These are phyloP conservation scores for Diachasmimorpha longicaudata DNA, from an alignment of 1,140 invertebrate genomes.

Conservation along the genomic window DNA sequence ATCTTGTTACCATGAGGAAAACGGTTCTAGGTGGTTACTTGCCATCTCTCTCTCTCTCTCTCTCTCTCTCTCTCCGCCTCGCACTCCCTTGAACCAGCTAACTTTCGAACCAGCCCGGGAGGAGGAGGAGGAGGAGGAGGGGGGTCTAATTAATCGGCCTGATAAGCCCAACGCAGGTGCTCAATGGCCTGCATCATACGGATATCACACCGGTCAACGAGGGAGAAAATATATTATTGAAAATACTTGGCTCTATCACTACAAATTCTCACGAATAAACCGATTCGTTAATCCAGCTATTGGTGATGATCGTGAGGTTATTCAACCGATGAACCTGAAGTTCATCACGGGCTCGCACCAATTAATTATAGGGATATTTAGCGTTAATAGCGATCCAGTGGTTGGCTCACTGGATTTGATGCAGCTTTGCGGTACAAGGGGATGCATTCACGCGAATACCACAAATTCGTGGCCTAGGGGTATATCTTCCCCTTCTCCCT, in stretches of 20 bases:
- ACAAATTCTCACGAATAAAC: background rate
- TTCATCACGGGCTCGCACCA: background rate
- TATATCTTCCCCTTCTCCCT: background rate
- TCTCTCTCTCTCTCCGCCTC: background rate
- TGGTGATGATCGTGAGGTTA: background rate
- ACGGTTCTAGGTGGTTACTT: background rate
- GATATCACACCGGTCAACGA: background rate
- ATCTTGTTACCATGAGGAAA: slow-evolving; percentile 18
- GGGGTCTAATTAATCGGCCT: slow-evolving; percentile 10
- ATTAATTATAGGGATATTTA: slow-evolving; percentile 52
- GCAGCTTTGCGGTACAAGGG: background rate
- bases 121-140: background rate
- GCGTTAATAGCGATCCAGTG: slow-evolving; percentile 37
- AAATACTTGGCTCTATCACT: background rate
- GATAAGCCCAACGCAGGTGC: background rate
- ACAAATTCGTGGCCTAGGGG: slow-evolving; percentile 17
- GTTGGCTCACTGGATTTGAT: slow-evolving; percentile 25
- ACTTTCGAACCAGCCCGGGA: background rate
- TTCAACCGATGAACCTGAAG: background rate
- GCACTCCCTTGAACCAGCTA: background rate
- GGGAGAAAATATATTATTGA: background rate
- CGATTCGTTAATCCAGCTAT: background rate
- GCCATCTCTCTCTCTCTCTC: background rate
- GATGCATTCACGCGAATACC: slow-evolving; percentile 23
- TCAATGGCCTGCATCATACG: background rate